Percentiles rank a stretch among this genome's conserved stretches.
Evolutionary conservation across 30 jellyfish, hydroid and myxozoan genomes (phyloP).

Genomic region (Chrysaora quinquecirrha): DNA sequence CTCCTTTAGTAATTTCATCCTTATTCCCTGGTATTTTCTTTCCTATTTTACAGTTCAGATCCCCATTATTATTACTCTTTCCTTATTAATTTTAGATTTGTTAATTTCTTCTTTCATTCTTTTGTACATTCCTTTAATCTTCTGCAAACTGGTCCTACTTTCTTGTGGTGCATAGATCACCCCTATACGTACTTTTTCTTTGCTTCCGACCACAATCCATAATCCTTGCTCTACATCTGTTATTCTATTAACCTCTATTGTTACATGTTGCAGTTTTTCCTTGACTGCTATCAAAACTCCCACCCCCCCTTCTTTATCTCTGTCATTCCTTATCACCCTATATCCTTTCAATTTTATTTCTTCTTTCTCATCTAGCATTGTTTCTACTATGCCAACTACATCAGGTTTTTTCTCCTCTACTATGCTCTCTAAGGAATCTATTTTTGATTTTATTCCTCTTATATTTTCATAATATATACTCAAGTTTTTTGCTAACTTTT

Average conservation of each 20-base stretch:
- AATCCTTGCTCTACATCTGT: slow-evolving; percentile 2
- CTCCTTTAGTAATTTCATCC: slow-evolving; percentile 11
- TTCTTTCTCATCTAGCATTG: slow-evolving; percentile 16
- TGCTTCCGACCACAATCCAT: slow-evolving; percentile 20
- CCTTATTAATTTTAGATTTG: background rate
- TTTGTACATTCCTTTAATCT: slow-evolving; percentile 5
- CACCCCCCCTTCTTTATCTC: slow-evolving; percentile 23
- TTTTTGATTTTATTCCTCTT: slow-evolving; percentile 39
- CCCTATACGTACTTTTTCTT: background rate
- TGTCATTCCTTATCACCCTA: background rate
- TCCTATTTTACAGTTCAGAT: slow-evolving; percentile 2
- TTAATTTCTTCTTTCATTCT: slow-evolving; percentile 8
- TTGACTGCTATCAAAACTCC: slow-evolving; percentile 27
- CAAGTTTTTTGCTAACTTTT: background rate
- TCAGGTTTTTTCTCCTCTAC: slow-evolving; percentile 1
- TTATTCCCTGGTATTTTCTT: background rate
- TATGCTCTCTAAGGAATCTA: slow-evolving; percentile 10
- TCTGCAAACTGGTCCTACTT: background rate
- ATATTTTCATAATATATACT: slow-evolving; percentile 19
- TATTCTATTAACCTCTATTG: background rate
- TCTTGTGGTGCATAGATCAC: slow-evolving; percentile 38
- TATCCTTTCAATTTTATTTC: slow-evolving; percentile 19
- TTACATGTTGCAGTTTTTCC: background rate
- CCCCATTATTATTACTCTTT: slow-evolving; percentile 18
- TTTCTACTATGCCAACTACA: slow-evolving; percentile 26